Conservation (phyloP, 2,113 vertebrate species). For the Machaerirhynchus nigripectus region DNA sequence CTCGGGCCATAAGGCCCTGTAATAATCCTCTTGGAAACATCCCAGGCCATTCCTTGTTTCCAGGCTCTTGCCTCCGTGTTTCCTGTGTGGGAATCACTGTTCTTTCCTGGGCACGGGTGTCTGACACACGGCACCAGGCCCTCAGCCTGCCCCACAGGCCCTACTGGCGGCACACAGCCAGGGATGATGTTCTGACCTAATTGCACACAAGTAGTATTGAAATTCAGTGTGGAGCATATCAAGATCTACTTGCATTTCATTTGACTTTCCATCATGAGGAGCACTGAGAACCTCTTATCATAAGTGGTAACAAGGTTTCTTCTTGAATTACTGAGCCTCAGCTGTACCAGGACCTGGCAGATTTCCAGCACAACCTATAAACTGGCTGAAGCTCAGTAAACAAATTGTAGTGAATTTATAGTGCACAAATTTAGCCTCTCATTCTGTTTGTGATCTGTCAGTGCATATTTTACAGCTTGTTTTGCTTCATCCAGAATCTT, state of each 20-base stretch:
- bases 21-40: neutral
- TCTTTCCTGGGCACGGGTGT: neutral
- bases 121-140: neutral
- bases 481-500: slow-evolving; percentile 33
- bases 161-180: neutral
- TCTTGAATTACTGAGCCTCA: slow-evolving; percentile 36
- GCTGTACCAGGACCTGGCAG: neutral
- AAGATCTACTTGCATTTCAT: neutral
- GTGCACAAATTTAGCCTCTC: slow-evolving; percentile 18
- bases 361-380: slow-evolving; percentile 33
- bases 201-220: neutral
- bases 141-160: neutral
- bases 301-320: neutral
- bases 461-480: slow-evolving; percentile 19
- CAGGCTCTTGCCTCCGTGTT: neutral
- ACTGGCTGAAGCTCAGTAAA: slow-evolving; percentile 35
- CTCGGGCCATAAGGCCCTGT: neutral
- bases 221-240: neutral
- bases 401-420: slow-evolving; percentile 47
- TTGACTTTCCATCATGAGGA: slow-evolving; percentile 30
- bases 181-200: neutral
- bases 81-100: neutral
- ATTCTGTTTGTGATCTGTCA: neutral
- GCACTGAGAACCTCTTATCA: slow-evolving; percentile 4
- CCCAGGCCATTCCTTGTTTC: neutral